These are phyloP conservation scores for Eurois occulta DNA, from an alignment of 2,888 invertebrate species.

Conservation along the genomic window DNA sequence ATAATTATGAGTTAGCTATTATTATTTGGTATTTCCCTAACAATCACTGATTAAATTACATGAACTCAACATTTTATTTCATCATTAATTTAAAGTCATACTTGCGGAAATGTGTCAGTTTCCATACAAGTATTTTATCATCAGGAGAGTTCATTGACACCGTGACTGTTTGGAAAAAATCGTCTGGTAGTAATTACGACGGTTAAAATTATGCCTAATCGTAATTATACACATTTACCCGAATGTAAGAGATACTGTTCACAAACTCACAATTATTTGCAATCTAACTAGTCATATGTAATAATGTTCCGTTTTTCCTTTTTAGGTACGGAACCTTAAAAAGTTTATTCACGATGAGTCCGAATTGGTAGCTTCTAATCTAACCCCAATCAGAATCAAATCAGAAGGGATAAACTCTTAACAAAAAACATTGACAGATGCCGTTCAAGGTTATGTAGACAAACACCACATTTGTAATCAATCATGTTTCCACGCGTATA, in stretches of 20 bases:
- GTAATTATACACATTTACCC: neutral
- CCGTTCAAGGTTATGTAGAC: conserved; percentile 18
- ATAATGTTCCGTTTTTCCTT: neutral
- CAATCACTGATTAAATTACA: neutral
- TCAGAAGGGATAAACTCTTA: conserved; percentile 29
- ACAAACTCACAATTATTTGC: neutral
- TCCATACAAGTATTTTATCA: neutral
- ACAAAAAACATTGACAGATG: conserved; percentile 39
- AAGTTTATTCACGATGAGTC: conserved; percentile 5
- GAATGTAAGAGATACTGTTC: neutral
- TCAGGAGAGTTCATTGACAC: neutral
- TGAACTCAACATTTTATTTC: neutral
- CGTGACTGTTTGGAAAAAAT: neutral
- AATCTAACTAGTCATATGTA: neutral
- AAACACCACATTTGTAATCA: conserved; percentile 33
- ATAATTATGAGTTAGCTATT: too few species aligned
- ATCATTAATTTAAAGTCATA: neutral
- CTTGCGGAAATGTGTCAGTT: neutral
- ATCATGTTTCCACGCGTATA: conserved; percentile 4
- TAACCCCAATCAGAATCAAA: conserved; percentile 33
- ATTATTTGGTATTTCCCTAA: neutral
- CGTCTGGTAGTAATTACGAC: neutral
- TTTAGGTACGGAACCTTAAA: neutral
- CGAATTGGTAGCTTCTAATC: conserved; percentile 12
- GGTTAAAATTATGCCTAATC: too few species aligned